Base-by-base conservation (phyloP, 2,797 vertebrate genomes). In the Sebastes aleutianus region DNA sequence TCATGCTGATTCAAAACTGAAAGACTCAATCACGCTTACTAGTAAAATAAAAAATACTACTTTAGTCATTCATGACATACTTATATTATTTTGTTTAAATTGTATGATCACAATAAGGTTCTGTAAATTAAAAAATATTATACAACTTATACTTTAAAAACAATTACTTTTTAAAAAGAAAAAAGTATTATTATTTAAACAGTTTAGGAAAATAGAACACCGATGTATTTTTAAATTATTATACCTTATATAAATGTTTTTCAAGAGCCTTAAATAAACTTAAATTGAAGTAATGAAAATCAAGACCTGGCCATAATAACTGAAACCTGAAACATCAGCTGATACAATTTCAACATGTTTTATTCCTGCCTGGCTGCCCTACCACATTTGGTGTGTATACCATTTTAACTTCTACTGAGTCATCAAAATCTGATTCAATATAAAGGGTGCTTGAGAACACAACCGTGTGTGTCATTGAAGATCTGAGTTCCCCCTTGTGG, bases 351-450 rank as follows among this genome's bases (percentile, higher is more conserved):
- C 68, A 36, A 18, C 31, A 59, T 29, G 4, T 43, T 36, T 59
- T 43, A 71, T 43, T 18, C 1, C 36, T 20, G 24, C 4, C 34
- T 14, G 34, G 59, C 10, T 29, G 43, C 47, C 59, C 27, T 29
- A 64, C 76, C 68, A 57, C 32, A 78, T 71, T 64, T 71, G 76
- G 59, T 39, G 16, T n/a, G 65, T 10, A 34, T 31, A 43, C 68
- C 68, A 71, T 7, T 65, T 29, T 74, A 74, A 65, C 72, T 74
- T 65, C 11, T 12, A 18, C 50, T 16, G 50, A 29, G 62, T 74
- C 72, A 74, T 65, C 62, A 74, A 11, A 22, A 56, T 13, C 5
- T 6, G 2, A 27, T 56, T 65, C 62, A 65, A 56, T 74, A 74
- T 65, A 74, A 74, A 65, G 31, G 32, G 22, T 16, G 8, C 11